A percentile compares a stretch with the other conserved stretches of the same genome.
phyloP scores from a whole-genome alignment of 2,113 vertebrate genomes.

The Falco punctatus region DNA sequence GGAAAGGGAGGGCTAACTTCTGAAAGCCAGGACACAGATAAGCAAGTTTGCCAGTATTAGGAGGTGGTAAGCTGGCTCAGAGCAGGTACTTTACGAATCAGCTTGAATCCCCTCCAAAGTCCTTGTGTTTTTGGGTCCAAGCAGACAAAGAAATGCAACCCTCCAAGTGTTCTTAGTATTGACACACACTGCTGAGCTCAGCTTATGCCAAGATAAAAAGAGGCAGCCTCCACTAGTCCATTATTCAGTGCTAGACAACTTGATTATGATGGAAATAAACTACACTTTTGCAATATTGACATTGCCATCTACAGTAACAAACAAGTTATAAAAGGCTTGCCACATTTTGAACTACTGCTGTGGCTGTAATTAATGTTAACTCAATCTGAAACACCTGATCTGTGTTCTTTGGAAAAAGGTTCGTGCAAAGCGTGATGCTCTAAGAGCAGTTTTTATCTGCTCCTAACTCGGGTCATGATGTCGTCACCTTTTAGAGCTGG shows the following conservation, averaged over 20 bases:
- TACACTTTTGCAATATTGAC: conserved; percentile 42
- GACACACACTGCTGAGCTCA: conserved; percentile 5
- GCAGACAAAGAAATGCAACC: conserved; percentile 46
- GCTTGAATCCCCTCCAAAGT: conserved; percentile 29
- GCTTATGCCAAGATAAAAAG: conserved; percentile 19
- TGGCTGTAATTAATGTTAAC: not conserved
- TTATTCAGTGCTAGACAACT: conserved; percentile 59
- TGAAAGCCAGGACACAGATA: conserved; percentile 17
- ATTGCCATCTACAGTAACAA: not conserved
- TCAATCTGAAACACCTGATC: not conserved
- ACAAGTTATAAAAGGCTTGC: not conserved
- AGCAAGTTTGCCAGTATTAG: conserved; percentile 5
- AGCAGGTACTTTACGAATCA: not conserved
- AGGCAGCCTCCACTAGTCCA: conserved; percentile 17
- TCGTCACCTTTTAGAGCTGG: not conserved
- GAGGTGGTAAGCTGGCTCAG: not conserved
- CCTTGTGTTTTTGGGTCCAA: conserved; percentile 1
- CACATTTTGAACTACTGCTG: not conserved
- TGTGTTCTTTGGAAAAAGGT: not conserved
- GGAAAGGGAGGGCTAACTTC: conserved; percentile 53
- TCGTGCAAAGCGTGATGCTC: not conserved
- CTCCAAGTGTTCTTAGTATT: conserved; percentile 28
- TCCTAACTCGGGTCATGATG: not conserved
- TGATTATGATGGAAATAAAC: conserved; percentile 36
- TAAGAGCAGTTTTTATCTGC: not conserved